phyloP scores from a whole-genome alignment of 2,113 vertebrate genomes.

The Lampris incognitus region DNA sequence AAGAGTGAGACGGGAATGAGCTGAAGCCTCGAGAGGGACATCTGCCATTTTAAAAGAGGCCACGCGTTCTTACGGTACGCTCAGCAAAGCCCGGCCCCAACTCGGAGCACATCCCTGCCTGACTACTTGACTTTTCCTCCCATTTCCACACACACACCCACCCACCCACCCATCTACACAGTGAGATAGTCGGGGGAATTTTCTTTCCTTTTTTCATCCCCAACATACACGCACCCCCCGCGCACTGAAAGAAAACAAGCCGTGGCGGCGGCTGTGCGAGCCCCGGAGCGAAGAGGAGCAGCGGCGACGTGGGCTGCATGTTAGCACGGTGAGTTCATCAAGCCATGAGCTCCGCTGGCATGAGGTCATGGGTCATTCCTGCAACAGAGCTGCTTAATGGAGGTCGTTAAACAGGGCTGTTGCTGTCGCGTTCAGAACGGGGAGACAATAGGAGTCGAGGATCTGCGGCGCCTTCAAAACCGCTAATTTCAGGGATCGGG shows the following conservation, averaged over 20 bases:
- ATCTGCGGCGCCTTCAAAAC: no score
- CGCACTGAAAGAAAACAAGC: slow-evolving; percentile 67
- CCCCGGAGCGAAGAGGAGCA: slow-evolving; percentile 29
- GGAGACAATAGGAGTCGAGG: no score
- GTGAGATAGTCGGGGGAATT: slow-evolving; percentile 51
- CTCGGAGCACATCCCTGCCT: no score
- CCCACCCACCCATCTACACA: neutral
- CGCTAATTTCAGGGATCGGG: no score
- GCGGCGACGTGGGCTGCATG: slow-evolving; percentile 51
- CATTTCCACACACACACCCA: neutral
- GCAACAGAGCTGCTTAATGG: neutral
- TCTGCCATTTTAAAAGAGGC: no score
- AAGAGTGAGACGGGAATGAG: no score
- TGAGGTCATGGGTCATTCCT: slow-evolving; percentile 27
- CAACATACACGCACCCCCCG: slow-evolving; percentile 43
- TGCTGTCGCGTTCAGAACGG: no score
- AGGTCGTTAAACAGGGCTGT: neutral
- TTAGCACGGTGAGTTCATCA: slow-evolving; percentile 52
- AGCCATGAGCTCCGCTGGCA: slow-evolving; percentile 27
- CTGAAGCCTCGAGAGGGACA: no score
- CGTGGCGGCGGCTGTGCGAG: slow-evolving; percentile 40
- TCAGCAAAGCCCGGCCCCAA: no score
- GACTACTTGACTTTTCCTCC: neutral
- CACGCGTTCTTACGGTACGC: no score
- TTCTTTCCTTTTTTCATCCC: neutral